Percentiles rank a stretch among this genome's conserved stretches.
phyloP scores from a whole-genome alignment of 2,113 vertebrate genomes.

The Coracopsis vasa region DNA sequence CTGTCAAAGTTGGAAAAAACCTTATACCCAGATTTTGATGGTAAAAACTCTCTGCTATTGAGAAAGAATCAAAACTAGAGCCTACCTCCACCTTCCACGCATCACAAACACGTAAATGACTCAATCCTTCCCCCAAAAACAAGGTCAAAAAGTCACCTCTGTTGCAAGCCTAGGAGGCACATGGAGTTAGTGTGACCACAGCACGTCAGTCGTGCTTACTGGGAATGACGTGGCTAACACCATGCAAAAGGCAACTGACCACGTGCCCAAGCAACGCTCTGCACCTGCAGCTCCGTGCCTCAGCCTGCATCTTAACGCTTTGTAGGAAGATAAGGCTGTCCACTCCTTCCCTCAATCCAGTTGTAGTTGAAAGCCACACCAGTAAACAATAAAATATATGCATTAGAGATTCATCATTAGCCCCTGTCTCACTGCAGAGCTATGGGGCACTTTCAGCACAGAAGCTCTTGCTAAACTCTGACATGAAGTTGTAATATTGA shows the following conservation, averaged over 20 bases:
- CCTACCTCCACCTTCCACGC: background rate
- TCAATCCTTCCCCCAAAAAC: background rate
- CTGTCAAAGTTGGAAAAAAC: background rate
- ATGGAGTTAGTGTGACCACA: background rate
- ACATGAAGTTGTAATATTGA: background rate
- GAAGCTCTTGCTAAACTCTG: background rate
- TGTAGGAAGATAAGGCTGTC: background rate
- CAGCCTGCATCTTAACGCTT: background rate
- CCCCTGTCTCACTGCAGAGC: background rate
- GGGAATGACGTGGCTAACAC: background rate
- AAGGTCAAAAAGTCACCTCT: background rate
- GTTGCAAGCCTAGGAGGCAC: background rate
- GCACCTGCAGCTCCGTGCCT: background rate
- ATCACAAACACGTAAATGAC: background rate
- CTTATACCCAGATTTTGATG: background rate
- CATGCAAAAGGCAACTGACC: fast-evolving
- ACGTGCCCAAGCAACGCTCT: background rate
- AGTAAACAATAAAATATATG: background rate
- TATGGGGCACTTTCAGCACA: background rate
- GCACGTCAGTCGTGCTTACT: background rate
- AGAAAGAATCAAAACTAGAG: background rate
- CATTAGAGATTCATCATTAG: background rate
- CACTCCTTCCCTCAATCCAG: too few species aligned
- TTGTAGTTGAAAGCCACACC: background rate
- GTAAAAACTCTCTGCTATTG: background rate